Evolutionary conservation across 2,113 vertebrate species (phyloP).

Genomic region (Hemicordylus capensis): DNA sequence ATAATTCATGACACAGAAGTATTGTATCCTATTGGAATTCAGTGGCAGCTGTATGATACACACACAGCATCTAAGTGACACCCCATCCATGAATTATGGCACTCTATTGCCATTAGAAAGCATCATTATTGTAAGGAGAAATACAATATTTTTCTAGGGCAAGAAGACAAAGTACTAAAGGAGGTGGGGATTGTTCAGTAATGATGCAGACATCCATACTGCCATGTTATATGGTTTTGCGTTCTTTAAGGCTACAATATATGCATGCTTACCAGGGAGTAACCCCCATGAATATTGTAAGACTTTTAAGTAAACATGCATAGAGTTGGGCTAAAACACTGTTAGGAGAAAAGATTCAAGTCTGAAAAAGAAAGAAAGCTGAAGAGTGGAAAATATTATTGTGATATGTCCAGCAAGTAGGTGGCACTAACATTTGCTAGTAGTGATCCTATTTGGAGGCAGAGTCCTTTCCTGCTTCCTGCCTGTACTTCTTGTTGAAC

Average conservation of each 20-base stretch:
- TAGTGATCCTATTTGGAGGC: no score
- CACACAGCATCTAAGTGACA: conserved; percentile 66
- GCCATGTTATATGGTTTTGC: conserved; percentile 41
- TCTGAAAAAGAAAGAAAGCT: background rate
- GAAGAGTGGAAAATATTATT: no score
- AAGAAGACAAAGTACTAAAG: conserved; percentile 61
- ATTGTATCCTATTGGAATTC: conserved; percentile 67
- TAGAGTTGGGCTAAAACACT: background rate
- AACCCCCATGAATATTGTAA: background rate
- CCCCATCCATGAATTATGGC: conserved; percentile 61
- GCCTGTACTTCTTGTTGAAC: no score
- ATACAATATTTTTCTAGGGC: conserved; percentile 68
- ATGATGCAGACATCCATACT: conserved; percentile 64
- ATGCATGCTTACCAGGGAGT: background rate
- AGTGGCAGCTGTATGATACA: conserved; percentile 65
- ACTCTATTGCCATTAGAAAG: conserved; percentile 70
- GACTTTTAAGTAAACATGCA: background rate
- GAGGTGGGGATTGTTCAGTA: conserved; percentile 61
- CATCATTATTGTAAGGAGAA: conserved; percentile 71
- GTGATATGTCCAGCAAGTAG: no score
- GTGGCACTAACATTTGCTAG: no score
- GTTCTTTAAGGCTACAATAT: conserved; percentile 40
- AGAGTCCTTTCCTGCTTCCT: no score
- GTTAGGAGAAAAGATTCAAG: conserved; percentile 13
- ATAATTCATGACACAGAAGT: conserved; percentile 64